Conservation (phyloP, 2,797 vertebrate genomes). For the Pteropus rufus region DNA sequence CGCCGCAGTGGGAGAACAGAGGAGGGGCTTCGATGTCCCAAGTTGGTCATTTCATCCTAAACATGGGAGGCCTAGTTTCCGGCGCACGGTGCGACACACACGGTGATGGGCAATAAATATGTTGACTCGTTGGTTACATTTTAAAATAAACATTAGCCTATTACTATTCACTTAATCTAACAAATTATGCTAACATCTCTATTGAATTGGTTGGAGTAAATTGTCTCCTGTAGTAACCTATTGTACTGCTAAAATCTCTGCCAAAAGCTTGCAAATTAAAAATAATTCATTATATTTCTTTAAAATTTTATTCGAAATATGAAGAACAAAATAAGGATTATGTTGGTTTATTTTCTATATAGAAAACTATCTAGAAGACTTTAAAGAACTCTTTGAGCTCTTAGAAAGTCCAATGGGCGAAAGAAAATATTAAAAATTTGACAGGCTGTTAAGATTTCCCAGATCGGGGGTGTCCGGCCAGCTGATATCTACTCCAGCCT, state of each 20-base stretch:
- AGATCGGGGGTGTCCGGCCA: no score
- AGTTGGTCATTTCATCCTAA: neutral
- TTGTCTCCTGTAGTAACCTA: neutral
- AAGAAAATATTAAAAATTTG: neutral
- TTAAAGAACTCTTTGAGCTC: neutral
- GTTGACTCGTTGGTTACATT: neutral
- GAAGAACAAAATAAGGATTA: neutral
- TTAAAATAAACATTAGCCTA: neutral
- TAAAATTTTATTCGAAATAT: neutral
- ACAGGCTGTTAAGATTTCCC: neutral
- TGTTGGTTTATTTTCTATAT: neutral
- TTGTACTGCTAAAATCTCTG: neutral
- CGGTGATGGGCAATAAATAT: rapidly evolving
- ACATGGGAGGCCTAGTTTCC: neutral
- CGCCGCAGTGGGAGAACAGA: neutral
- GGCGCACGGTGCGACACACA: neutral
- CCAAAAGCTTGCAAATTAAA: neutral
- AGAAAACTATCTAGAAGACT: neutral
- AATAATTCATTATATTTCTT: neutral
- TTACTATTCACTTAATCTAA: neutral
- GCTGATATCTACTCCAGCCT: neutral
- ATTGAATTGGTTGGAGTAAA: neutral
- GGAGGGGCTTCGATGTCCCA: rapidly evolving
- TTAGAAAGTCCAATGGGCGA: neutral
- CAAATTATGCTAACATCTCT: neutral